A percentile compares a stretch with the other conserved stretches of the same genome.
phyloP scores from a whole-genome alignment of 2,113 vertebrate genomes.

The Antechinus flavipes region DNA sequence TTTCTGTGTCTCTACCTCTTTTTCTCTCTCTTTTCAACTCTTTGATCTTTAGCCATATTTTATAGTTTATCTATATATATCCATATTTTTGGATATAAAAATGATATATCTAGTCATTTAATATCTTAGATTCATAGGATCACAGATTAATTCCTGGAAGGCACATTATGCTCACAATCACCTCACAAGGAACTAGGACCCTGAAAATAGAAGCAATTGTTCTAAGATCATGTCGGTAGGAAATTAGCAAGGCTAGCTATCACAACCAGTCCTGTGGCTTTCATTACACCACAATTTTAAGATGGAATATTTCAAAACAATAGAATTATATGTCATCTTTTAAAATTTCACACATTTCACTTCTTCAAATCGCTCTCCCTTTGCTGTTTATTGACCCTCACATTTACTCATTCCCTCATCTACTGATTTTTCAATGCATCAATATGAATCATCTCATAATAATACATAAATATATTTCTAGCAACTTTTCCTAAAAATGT shows the following conservation, averaged over 20 bases:
- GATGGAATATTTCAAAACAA: background rate
- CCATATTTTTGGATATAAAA: background rate
- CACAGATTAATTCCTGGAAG: background rate
- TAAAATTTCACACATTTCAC: background rate
- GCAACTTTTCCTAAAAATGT: background rate
- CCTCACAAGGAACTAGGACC: background rate
- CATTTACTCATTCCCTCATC: background rate
- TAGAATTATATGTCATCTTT: background rate
- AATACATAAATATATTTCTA: background rate
- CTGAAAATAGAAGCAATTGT: background rate
- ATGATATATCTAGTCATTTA: background rate
- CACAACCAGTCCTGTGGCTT: background rate
- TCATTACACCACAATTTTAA: background rate
- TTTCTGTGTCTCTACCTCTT: background rate
- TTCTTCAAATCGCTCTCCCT: background rate
- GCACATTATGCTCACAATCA: background rate
- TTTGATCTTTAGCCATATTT: background rate
- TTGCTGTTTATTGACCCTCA: background rate
- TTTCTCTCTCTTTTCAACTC: background rate
- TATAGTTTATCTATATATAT: background rate
- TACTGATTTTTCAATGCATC: background rate
- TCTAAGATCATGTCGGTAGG: background rate
- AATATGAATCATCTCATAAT: background rate
- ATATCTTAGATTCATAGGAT: background rate
- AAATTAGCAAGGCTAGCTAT: background rate